These are phyloP conservation scores for Candidula unifasciata DNA, from an alignment of 2,888 invertebrate species.

Conservation along the genomic window DNA sequence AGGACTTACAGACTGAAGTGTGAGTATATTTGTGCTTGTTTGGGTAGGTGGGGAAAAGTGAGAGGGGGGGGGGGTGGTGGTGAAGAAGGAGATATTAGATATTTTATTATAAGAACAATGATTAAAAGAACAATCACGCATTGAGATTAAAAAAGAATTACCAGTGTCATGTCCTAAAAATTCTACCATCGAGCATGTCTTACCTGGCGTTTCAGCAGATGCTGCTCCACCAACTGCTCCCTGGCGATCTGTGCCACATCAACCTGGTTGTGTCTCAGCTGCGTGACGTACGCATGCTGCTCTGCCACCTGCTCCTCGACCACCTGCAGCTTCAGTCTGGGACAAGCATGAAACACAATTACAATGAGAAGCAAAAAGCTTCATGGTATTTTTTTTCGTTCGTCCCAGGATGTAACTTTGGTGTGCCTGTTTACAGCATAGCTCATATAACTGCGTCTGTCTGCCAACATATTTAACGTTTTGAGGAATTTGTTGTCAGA, in stretches of 20 bases:
- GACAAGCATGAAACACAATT: neutral
- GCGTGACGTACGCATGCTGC: slow-evolving; percentile 68
- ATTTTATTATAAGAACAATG: neutral
- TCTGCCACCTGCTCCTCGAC: slow-evolving; percentile 68
- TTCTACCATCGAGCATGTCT: neutral
- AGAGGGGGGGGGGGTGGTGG: too few relatives aligned
- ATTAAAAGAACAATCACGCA: neutral
- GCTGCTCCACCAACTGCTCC: slow-evolving; percentile 71
- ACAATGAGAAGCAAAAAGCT: too few relatives aligned
- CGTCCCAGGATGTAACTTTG: too few relatives aligned
- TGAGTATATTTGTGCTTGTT: too few relatives aligned
- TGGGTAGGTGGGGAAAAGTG: too few relatives aligned
- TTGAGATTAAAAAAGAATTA: neutral
- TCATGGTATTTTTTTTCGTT: too few relatives aligned
- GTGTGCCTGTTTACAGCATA: too few relatives aligned
- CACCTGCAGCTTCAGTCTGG: slow-evolving; percentile 66
- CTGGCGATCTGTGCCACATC: slow-evolving; percentile 64
- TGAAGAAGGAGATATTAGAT: too few relatives aligned
- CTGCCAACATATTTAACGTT: too few relatives aligned
- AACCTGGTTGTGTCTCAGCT: slow-evolving; percentile 67
- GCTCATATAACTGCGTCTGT: too few relatives aligned
- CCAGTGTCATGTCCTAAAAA: neutral
- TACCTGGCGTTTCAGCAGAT: slow-evolving; percentile 70
- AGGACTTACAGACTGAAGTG: too few relatives aligned
- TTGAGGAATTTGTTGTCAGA: too few relatives aligned